Base-by-base conservation (phyloP, 2,888 invertebrate species). In the Diplazon laetatorius region DNA sequence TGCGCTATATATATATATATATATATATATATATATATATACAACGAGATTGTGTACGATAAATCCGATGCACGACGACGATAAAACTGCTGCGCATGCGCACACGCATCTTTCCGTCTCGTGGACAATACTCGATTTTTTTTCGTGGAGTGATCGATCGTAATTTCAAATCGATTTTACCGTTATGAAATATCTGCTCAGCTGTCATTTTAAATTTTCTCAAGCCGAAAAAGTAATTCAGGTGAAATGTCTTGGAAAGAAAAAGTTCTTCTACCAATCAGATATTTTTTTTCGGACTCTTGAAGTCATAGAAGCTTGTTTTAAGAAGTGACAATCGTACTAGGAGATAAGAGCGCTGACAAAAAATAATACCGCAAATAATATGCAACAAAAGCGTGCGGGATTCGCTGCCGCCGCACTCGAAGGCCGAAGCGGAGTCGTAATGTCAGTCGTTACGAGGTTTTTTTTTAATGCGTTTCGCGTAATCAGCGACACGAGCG, bases 381-480 rank as follows among this genome's bases (percentile, higher is more conserved):
- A 55, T 68, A 60, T 46, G 68, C 74, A 76, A 69, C 52, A 42
- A 62, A 73, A 35, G 55, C 59, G 42, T n/a, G n/a, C n/a, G 42
- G 50, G 25, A 39, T 16, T 22, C 14, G 57, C 35, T 4, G 20
- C 46, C 39, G 52, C n/a, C 50, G 52, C 8, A 10, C 37, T 55
- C 16, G 25, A 60, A 37, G 46, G 80, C 80, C 55, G 71, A 62
- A 59, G 74, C 62, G 66, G 55, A 66, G 77, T 76, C 79, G 73
- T 80, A 81, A 79, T 71, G 76, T 70, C 46, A 72, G 75, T 75
- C 75, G 79, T 81, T 76, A 81, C 77, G 75, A 71, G 50, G 16
- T 78, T 80, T n/a, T n/a, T n/a, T n/a, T n/a, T 77, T 81, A 80
- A 81, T 81, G 76, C 69, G 76, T 80, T 81, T 76, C 80, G 70